These are phyloP conservation scores for Epicampocera succincta DNA, from an alignment of 2,888 invertebrate species.

Conservation along the genomic window DNA sequence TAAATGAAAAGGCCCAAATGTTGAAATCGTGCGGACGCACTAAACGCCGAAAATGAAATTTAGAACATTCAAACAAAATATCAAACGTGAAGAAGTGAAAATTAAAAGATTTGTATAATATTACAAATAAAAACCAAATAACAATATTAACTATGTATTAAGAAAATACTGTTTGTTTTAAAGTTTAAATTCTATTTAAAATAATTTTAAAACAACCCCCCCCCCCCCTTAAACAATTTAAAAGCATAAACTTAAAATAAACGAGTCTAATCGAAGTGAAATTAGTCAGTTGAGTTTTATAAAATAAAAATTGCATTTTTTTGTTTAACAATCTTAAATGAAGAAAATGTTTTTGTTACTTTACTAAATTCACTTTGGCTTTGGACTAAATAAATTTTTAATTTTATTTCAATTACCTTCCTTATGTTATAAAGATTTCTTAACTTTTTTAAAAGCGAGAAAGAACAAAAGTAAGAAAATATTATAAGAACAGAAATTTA, in stretches of 20 bases:
- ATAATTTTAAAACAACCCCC: slow-evolving; percentile 48
- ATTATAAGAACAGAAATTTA: slow-evolving; percentile 10
- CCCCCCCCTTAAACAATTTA: not conserved
- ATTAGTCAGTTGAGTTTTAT: too few species aligned
- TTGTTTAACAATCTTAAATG: too few species aligned
- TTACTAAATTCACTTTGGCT: not conserved
- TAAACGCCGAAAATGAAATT: slow-evolving; percentile 19
- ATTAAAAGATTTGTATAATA: slow-evolving; percentile 19
- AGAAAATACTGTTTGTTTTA: slow-evolving; percentile 59
- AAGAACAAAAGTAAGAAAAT: not conserved
- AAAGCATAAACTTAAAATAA: slow-evolving; percentile 48
- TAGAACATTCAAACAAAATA: slow-evolving; percentile 36
- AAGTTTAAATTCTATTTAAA: slow-evolving; percentile 58
- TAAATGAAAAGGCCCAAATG: not conserved
- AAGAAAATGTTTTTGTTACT: not conserved
- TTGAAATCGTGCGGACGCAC: slow-evolving; percentile 9
- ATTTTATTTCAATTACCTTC: not conserved
- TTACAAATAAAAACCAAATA: slow-evolving; percentile 28
- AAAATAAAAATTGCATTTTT: too few species aligned
- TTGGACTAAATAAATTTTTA: slow-evolving; percentile 16
- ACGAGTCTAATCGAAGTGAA: not conserved
- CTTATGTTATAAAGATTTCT: not conserved
- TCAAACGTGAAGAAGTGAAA: slow-evolving; percentile 16
- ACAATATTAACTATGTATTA: slow-evolving; percentile 26
- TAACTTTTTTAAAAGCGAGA: not conserved